phyloP scores from a whole-genome alignment of 2,113 vertebrate genomes.

The Brachirus orientalis region DNA sequence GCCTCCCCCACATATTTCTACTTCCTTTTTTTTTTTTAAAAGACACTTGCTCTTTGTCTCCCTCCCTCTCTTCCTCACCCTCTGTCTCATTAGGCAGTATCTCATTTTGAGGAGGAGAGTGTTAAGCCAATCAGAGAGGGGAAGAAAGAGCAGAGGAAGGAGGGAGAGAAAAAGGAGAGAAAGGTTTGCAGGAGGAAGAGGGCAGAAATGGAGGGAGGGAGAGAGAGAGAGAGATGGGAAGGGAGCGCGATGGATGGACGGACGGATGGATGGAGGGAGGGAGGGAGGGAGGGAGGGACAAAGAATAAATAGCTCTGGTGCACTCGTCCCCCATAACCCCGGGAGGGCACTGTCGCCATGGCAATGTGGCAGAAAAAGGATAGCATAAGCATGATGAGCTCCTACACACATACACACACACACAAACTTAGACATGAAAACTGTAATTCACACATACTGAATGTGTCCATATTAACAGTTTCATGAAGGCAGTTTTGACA shows the following conservation, averaged over 20 bases:
- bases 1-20: conserved; percentile 68
- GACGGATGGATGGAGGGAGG: conserved; percentile 30
- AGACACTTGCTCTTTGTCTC: conserved; percentile 77
- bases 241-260: conserved; percentile 12
- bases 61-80: conserved; percentile 64
- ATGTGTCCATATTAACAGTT: conserved; percentile 54
- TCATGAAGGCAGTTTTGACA: conserved; percentile 43
- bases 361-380: conserved; percentile 85
- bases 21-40: conserved; percentile 57
- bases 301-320: conserved; percentile 82
- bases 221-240: conserved; percentile 27
- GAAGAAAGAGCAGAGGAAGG: conserved; percentile 65
- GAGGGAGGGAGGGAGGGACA: conserved; percentile 36
- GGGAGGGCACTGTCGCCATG: conserved; percentile 84
- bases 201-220: conserved; percentile 51
- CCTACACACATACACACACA: conserved; percentile 39
- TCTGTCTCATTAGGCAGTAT: conserved; percentile 75
- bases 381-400: conserved; percentile 80
- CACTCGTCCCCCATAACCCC: conserved; percentile 82
- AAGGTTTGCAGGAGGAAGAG: conserved; percentile 59
- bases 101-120: conserved; percentile 75
- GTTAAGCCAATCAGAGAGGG: conserved; percentile 74
- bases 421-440: conserved; percentile 43
- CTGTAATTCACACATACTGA: conserved; percentile 52
- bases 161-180: conserved; percentile 50